Evolutionary conservation across 2,888 invertebrate genomes (phyloP), one percentile per base, ranked within the genome.

Genomic region (Coleophora flavipennella): DNA sequence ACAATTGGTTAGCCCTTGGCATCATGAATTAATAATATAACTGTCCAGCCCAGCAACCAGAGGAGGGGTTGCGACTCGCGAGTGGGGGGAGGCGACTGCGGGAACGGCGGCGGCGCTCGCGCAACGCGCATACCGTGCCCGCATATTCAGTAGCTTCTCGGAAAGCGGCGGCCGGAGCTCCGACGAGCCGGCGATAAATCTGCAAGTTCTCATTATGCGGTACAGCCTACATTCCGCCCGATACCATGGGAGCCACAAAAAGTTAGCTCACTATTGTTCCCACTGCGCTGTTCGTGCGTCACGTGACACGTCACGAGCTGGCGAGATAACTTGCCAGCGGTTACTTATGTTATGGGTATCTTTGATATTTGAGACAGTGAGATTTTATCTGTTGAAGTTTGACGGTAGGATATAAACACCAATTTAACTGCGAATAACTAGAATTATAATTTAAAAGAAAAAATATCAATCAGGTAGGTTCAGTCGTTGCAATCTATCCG

Each of bases 21-120:
- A n/a, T n/a, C n/a, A n/a, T n/a, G n/a, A 72, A 72, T 76, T 70
- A 69, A 73, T 64, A 70, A 73, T 74, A 79, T 81, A 81, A 80
- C 80, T 78, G 80, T 76, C 20, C 20, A 20, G 73, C 61, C 27
- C n/a, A n/a, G n/a, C n/a, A n/a, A n/a, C 20, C 20, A 20, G 20
- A 6, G 20, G 20, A 6, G 6, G 20, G 20, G n/a, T n/a, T n/a
- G 26, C 10, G 29, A 20, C 36, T 36, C 37, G 48, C 44, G 40
- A 56, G 55, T 55, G 59, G 60, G 62, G 76, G 72, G 74, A 71
- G 69, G 60, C 64, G 65, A 70, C 66, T 67, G 52, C 59, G 75
- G 73, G 72, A 77, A 74, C 77, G 75, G 52, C 51, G 53, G 53
- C 43, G 41, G 40, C 39, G 45, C 44, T 50, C 57, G 49, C 20